Evolutionary conservation across 2,113 vertebrate genomes (phyloP).

Genomic region (Burhinus bistriatus): DNA sequence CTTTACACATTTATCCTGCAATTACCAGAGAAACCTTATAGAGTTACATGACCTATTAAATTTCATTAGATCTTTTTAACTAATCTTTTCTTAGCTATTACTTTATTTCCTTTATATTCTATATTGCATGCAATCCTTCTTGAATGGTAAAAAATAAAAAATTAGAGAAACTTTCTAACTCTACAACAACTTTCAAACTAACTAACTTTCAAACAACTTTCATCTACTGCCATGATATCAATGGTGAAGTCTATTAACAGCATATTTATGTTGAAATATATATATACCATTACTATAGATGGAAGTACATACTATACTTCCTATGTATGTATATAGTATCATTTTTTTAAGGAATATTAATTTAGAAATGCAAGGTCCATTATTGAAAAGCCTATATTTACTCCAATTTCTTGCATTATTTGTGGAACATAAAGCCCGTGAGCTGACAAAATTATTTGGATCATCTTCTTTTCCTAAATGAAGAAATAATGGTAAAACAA

Average conservation of each 20-base stretch:
- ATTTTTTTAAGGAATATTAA: not conserved
- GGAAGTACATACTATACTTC: not conserved
- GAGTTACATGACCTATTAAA: not conserved
- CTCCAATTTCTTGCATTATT: not conserved
- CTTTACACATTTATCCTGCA: not conserved
- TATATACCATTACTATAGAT: not conserved
- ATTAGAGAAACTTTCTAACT: not conserved
- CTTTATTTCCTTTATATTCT: not conserved
- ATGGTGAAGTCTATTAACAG: not conserved
- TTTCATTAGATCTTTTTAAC: not conserved
- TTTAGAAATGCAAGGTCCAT: not conserved
- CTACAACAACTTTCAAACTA: not conserved
- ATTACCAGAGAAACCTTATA: not conserved
- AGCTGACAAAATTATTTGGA: constrained; percentile 4
- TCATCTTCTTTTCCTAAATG: not conserved
- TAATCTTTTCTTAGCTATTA: not conserved
- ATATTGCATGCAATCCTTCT: not conserved
- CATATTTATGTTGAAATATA: not conserved
- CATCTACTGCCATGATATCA: not conserved
- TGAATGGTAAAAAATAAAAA: not conserved
- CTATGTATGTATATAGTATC: not conserved
- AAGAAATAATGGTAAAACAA: constrained; percentile 20
- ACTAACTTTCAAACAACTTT: not conserved
- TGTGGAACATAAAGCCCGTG: not conserved
- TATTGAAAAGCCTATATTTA: not conserved